These are phyloP conservation scores for Octomys mimax DNA, from an alignment of 2,797 vertebrate species.

Conservation along the genomic window DNA sequence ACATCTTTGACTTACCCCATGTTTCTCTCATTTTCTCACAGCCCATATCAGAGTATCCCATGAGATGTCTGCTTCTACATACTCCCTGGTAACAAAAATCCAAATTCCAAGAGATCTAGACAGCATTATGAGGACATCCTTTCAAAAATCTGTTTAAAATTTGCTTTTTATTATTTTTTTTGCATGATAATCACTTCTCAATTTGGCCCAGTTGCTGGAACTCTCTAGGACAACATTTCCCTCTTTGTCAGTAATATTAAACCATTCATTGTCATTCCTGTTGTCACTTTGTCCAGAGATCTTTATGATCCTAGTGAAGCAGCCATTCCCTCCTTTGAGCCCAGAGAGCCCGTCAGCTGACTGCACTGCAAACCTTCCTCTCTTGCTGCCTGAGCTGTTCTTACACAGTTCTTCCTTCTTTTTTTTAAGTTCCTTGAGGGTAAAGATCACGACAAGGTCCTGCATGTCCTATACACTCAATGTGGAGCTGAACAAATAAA, in stretches of 20 bases:
- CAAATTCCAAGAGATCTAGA: not conserved
- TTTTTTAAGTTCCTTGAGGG: not conserved
- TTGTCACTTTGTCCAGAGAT: not conserved
- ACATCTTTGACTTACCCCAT: not conserved
- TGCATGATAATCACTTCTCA: not conserved
- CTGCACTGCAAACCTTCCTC: not conserved
- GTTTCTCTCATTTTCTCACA: not conserved
- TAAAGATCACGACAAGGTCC: not conserved
- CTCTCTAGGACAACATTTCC: not conserved
- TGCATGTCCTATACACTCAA: not conserved
- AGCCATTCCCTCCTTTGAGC: not conserved
- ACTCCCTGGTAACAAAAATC: not conserved
- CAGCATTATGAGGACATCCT: not conserved
- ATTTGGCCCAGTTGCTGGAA: not conserved
- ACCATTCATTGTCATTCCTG: not conserved
- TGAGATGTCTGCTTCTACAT: not conserved
- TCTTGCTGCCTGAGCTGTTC: not conserved
- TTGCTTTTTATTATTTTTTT: constrained; percentile 8
- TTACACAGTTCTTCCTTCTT: not conserved
- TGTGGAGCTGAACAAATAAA: not conserved
- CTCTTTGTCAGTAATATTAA: not conserved
- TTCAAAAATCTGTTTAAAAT: not conserved
- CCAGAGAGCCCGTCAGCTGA: not conserved
- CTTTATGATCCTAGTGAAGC: not conserved
- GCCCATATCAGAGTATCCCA: not conserved